A percentile compares a stretch with the other conserved stretches of the same genome.
These are phyloP conservation scores for Synanthedon andrenaeformis DNA, from an alignment of 2,888 invertebrate genomes.

Conservation along the genomic window DNA sequence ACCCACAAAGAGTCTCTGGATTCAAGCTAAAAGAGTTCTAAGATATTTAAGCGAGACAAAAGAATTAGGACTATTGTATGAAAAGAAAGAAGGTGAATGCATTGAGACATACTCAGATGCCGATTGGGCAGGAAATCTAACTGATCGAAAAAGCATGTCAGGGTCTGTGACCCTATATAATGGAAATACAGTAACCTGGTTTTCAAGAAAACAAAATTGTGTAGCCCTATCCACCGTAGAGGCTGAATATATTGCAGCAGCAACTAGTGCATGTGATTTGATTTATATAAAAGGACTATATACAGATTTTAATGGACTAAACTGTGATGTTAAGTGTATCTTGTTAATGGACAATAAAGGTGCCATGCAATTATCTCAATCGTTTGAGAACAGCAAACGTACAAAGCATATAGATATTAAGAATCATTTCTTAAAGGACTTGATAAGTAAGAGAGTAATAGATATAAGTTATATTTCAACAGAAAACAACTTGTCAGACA, in stretches of 20 bases:
- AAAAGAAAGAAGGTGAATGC: slow-evolving; percentile 5
- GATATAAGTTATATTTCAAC: too few species aligned
- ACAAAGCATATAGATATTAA: too few species aligned
- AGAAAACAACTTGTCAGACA: too few species aligned
- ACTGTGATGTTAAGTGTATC: too few species aligned
- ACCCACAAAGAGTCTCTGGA: slow-evolving; percentile 9
- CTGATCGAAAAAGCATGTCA: slow-evolving; percentile 12
- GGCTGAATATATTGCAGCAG: slow-evolving; percentile 15
- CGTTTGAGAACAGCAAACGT: too few species aligned
- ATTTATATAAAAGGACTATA: too few species aligned
- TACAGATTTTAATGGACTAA: too few species aligned
- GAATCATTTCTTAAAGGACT: too few species aligned
- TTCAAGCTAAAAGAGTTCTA: slow-evolving; percentile 10
- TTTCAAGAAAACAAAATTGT: slow-evolving; percentile 12
- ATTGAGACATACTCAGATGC: slow-evolving; percentile 14
- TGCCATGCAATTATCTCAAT: too few species aligned
- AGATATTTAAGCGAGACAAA: slow-evolving; percentile 13
- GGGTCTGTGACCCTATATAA: slow-evolving; percentile 17
- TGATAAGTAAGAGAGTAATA: too few species aligned
- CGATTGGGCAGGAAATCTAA: slow-evolving; percentile 13
- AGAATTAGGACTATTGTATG: slow-evolving; percentile 4
- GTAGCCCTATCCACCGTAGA: slow-evolving; percentile 15
- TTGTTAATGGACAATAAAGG: too few species aligned
- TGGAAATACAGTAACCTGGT: slow-evolving; percentile 17
- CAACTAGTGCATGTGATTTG: background rate